Evolutionary conservation across 1,140 invertebrate species (phyloP).

Genomic region (Trichomalopsis sarcophagae): DNA sequence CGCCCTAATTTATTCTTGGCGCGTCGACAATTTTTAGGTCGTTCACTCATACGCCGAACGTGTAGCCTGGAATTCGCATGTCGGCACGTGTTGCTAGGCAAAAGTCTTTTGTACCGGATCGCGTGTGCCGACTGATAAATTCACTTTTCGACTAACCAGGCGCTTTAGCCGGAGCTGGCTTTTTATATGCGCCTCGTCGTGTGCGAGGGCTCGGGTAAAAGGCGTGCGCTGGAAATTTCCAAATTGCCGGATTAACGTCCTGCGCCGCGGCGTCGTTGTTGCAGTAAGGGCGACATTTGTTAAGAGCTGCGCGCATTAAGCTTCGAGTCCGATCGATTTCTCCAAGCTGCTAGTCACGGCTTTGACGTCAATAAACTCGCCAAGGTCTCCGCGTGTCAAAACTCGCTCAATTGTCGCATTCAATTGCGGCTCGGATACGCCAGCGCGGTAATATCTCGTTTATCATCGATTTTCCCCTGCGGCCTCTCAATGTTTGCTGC

Average conservation of each 20-base stretch:
- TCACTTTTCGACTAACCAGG: slow-evolving; percentile 41
- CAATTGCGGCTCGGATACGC: neutral
- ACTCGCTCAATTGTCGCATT: neutral
- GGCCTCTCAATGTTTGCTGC: no score
- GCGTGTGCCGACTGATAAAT: slow-evolving; percentile 64
- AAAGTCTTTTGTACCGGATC: slow-evolving; percentile 47
- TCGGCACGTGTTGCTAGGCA: slow-evolving; percentile 44
- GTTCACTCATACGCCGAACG: neutral
- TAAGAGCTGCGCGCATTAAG: neutral
- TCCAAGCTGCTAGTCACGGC: neutral
- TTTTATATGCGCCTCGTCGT: neutral
- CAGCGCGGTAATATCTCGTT: neutral
- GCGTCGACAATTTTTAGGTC: slow-evolving; percentile 4
- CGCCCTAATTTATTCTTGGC: no score
- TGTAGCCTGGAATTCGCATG: slow-evolving; percentile 59
- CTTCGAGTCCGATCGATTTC: neutral
- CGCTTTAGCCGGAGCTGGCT: slow-evolving; percentile 39
- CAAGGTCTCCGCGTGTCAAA: neutral
- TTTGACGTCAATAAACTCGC: slow-evolving; percentile 9
- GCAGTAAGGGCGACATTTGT: no score
- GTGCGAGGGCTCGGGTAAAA: neutral
- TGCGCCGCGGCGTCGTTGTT: no score
- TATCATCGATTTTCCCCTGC: neutral
- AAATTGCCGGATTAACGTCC: neutral
- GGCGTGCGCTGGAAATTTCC: neutral